Conservation (phyloP, 2,113 vertebrate species). For the Gymnobelideus leadbeateri region DNA sequence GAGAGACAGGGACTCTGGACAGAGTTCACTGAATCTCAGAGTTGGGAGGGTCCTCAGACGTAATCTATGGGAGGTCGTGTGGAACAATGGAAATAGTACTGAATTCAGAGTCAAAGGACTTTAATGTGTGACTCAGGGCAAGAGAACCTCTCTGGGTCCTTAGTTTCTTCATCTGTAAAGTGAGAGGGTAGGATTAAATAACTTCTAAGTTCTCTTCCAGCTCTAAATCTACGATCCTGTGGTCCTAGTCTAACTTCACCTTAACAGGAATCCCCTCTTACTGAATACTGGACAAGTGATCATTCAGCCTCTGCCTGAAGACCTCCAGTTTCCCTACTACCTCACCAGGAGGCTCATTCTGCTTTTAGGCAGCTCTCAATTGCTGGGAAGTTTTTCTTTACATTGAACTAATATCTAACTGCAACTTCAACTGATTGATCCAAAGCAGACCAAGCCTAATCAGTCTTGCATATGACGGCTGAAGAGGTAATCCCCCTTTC, state of each 20-base stretch:
- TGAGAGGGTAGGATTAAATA: neutral
- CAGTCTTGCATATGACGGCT: neutral
- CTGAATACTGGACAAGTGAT: too few species aligned
- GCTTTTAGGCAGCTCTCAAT: too few species aligned
- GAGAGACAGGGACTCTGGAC: neutral
- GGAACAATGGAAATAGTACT: neutral
- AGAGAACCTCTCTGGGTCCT: neutral
- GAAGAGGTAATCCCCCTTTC: too few species aligned
- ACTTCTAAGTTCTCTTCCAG: neutral
- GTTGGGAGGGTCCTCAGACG: neutral
- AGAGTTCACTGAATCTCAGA: neutral
- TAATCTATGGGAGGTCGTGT: neutral
- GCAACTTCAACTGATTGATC: too few species aligned
- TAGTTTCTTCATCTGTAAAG: neutral
- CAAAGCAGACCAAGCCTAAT: too few species aligned
- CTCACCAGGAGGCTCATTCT: too few species aligned
- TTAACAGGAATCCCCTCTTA: too few species aligned
- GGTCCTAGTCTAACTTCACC: too few species aligned
- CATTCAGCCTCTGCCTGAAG: too few species aligned
- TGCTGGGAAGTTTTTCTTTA: too few species aligned
- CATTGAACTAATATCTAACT: too few species aligned
- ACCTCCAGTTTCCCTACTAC: too few species aligned
- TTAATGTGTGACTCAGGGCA: neutral
- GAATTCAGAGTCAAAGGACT: neutral
- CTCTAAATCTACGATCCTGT: neutral